Evolutionary conservation across 1,140 invertebrate genomes (phyloP).

Genomic region (Ips nitidus): DNA sequence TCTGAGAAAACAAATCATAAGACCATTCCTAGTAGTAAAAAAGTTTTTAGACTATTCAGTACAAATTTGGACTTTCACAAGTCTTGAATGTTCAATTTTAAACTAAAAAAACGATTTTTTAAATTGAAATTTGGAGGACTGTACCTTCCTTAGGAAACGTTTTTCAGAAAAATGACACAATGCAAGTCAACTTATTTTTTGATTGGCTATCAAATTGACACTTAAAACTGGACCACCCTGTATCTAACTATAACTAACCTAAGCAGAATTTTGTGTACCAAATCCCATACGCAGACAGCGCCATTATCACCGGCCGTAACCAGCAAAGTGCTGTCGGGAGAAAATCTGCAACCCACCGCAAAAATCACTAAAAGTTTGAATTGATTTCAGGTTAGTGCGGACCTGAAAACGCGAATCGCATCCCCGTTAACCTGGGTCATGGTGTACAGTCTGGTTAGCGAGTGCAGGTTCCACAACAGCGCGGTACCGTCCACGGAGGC

Average conservation of each 20-base stretch:
- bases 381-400: neutral
- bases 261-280: slow-evolving; percentile 62
- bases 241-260: slow-evolving; percentile 53
- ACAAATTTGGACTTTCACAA: too few species aligned
- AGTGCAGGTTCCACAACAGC: slow-evolving; percentile 70
- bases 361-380: slow-evolving; percentile 2
- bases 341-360: slow-evolving; percentile 55
- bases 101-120: too few species aligned
- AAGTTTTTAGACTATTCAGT: too few species aligned
- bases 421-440: slow-evolving; percentile 67
- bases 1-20: too few species aligned
- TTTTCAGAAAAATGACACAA: too few species aligned
- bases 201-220: too few species aligned
- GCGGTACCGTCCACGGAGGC: slow-evolving; percentile 74
- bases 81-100: too few species aligned
- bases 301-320: slow-evolving; percentile 76
- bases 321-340: slow-evolving; percentile 64
- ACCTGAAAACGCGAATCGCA: slow-evolving; percentile 65
- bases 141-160: too few species aligned
- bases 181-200: too few species aligned
- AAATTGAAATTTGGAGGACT: too few species aligned
- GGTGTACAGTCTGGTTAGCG: slow-evolving; percentile 60
- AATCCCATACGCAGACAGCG: slow-evolving; percentile 72
- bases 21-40: too few species aligned
- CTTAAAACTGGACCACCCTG: too few species aligned